phyloP scores from a whole-genome alignment of 1,140 invertebrate genomes.

The Aphis craccivora region DNA sequence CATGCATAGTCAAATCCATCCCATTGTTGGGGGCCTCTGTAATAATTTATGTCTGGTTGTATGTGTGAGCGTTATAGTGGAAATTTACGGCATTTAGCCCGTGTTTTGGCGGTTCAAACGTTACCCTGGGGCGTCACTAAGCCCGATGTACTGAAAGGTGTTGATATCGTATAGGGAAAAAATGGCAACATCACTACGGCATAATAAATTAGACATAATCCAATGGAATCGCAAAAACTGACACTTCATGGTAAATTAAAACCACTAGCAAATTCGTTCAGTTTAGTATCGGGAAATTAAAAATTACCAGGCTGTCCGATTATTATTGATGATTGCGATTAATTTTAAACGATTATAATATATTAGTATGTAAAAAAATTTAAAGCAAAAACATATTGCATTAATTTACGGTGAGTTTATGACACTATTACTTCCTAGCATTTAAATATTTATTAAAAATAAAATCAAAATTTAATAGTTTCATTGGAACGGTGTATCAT shows the following conservation, averaged over 20 bases:
- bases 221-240: constrained; percentile 25
- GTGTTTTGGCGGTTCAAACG: constrained; percentile 51
- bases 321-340: neutral
- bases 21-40: constrained; percentile 24
- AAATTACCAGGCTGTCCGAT: neutral
- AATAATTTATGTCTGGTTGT: constrained; percentile 44
- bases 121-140: constrained; percentile 53
- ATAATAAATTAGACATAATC: constrained; percentile 52
- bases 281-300: neutral
- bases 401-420: neutral
- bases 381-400: neutral
- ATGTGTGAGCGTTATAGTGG: constrained; percentile 34
- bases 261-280: neutral
- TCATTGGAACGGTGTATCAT: neutral
- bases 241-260: neutral
- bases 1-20: constrained; percentile 53
- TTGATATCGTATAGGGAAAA: constrained; percentile 44
- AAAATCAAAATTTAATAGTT: neutral
- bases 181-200: constrained; percentile 36
- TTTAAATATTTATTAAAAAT: neutral
- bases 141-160: constrained; percentile 43
- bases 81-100: constrained; percentile 55
- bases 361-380: neutral
- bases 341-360: neutral
- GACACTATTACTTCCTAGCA: neutral